Conservation (phyloP, 2,797 vertebrate genomes). For the Hephaestus fuliginosus region DNA sequence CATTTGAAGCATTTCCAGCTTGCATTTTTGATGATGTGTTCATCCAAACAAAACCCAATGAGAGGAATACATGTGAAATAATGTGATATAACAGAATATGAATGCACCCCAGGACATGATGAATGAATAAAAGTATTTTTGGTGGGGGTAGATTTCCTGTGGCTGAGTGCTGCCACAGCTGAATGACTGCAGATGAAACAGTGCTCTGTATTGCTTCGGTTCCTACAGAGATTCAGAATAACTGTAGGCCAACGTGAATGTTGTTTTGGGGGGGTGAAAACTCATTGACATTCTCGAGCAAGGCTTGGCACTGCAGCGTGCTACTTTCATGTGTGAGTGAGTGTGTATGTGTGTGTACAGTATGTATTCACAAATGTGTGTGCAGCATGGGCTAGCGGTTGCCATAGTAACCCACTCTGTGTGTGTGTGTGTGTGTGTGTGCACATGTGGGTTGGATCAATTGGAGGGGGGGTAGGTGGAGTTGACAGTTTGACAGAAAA, state of each 20-base stretch:
- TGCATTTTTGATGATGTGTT: not conserved
- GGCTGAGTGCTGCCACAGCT: slow-evolving; percentile 58
- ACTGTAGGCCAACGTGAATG: slow-evolving; percentile 51
- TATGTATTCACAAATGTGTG: slow-evolving; percentile 43
- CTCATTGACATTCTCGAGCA: slow-evolving; percentile 71
- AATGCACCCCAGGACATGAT: slow-evolving; percentile 49
- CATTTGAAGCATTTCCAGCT: not conserved
- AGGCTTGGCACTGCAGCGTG: slow-evolving; percentile 34
- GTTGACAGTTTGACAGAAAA: slow-evolving; percentile 55
- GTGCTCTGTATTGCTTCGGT: slow-evolving; percentile 38
- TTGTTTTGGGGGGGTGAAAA: slow-evolving; percentile 44
- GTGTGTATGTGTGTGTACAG: slow-evolving; percentile 24
- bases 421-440: not conserved
- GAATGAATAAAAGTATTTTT: slow-evolving; percentile 57
- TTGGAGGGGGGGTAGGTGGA: not conserved
- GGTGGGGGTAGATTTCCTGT: slow-evolving; percentile 46
- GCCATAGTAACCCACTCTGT: slow-evolving; percentile 60
- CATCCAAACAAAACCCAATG: slow-evolving; percentile 4
- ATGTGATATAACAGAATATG: slow-evolving; percentile 34
- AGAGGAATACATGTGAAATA: not conserved
- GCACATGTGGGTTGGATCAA: slow-evolving; percentile 40
- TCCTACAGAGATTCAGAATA: slow-evolving; percentile 43
- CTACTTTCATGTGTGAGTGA: slow-evolving; percentile 59
- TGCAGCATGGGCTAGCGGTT: slow-evolving; percentile 51
- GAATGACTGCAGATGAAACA: slow-evolving; percentile 60